Base-by-base conservation (phyloP, 2,888 invertebrate genomes). In the Aspidiotus rigidus region DNA sequence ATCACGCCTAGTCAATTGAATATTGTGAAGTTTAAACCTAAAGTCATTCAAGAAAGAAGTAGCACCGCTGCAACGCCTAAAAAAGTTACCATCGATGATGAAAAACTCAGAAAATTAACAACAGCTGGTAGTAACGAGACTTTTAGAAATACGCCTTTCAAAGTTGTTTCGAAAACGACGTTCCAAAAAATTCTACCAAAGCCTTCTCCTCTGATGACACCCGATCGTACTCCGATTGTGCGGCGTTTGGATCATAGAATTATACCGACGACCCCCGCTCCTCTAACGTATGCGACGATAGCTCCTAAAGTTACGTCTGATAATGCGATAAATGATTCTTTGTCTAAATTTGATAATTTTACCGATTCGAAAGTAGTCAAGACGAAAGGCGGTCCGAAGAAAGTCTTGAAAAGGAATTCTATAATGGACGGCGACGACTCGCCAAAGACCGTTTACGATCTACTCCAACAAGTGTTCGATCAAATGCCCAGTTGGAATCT, bases 401-500 rank as follows among this genome's bases (percentile, higher is more conserved):
- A 56, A 39, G 57, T 44, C 7, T n/a, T 63, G n/a, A 54, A 63
- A 16, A 44, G 59, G 8, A 67, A 56, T 17, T 8, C 49, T 7
- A 49, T 15, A 15, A 17, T 9, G 7, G 69, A 69, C 17, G 54
- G 54, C 3, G 63, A 63, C 17, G 56, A 44, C 17, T 40, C 42
- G 28, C 11, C 62, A 3, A 69, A 62, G 39, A 62, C 69, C 1
- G 17, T 69, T 39, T 69, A 69, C 56, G 72, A 73, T 13, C 28
- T 73, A 13, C 70, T 73, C 67, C 7, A 69, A 17, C 70, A 72
- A 61, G 62, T 73, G 13, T 69, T 70, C 57, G 67, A 66, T 28
- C 64, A 70, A 62, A 71, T 72, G 72, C 73, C 73, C 7, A 70
- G 69, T 9, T 73, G 73, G 73, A 73, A 69, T 61, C 62, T 73